Evolutionary conservation across 2,797 vertebrate species (phyloP), one percentile per base, ranked within the genome.

Genomic region (Parambassis ranga): DNA sequence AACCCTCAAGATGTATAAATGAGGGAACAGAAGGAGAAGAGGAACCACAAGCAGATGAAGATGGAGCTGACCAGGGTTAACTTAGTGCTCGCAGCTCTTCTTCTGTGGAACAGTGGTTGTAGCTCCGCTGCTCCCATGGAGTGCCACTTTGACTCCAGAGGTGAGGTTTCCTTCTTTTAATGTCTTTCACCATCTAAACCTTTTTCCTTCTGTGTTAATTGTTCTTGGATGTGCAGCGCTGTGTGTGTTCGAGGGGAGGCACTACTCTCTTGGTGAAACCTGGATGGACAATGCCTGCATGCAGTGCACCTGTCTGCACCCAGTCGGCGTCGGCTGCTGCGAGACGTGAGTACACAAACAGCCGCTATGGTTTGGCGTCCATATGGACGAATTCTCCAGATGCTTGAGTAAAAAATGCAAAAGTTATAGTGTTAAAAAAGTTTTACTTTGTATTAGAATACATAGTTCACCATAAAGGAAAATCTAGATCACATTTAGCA

Each of bases 251-350:
- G 91, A 93, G 48, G 95, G 94, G 36, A 93, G 85, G 64, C 82
- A 90, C 19, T 97, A 92, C 64, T 88, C 90, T 3, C 77, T 97
- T 18, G 95, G 96, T 0, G 96, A 98, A 37, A 93, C 90, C 0
- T 98, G 96, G 96, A 94, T 95, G 90, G 94, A 94, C 56, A 72
- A 89, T 42, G 90, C 93, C 38, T 98, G 96, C 49, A 90, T 96
- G 86, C 95, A 95, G 70, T 98, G 96, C 87, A 97, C 95, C 89
- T 98, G 97, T 75, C 91, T 98, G 85, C 93, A 97, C 65, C 95
- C 95, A 0, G 65, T 96, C 0, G 95, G 96, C 0, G 95, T 97
- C 10, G 96, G 96, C 43, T 98, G 97, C 92, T 98, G 97, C 0
- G 95, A 96, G 82, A 97, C 86, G 96, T 98, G 81, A 95, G 86